phyloP scores from a whole-genome alignment of 2,797 vertebrate species.

The Manis crassicaudata region DNA sequence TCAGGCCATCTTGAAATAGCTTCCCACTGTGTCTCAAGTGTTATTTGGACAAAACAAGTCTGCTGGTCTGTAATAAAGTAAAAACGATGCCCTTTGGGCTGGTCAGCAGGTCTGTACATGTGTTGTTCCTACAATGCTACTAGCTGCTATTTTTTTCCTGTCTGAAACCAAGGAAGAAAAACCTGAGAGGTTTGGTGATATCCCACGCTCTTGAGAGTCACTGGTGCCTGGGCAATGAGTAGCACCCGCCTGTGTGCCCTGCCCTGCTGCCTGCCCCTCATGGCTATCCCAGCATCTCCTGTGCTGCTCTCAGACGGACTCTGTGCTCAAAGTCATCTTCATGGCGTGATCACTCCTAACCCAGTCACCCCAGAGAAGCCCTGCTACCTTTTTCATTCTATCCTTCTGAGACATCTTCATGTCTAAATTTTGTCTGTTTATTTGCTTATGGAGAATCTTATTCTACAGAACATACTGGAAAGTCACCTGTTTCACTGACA shows the following conservation, averaged over 20 bases:
- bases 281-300: background rate
- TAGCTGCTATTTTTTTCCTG: background rate
- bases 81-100: background rate
- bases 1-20: background rate
- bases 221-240: background rate
- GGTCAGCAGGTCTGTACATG: background rate
- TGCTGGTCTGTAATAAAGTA: background rate
- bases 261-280: background rate
- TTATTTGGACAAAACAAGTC: background rate
- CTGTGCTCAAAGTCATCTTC: background rate
- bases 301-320: background rate
- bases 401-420: background rate
- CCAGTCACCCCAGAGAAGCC: background rate
- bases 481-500: background rate
- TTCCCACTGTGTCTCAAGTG: background rate
- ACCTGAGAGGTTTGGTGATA: background rate
- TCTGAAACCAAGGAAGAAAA: background rate
- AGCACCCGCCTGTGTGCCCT: accelerated
- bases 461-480: background rate
- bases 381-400: background rate
- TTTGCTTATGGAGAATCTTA: background rate
- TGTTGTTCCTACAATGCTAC: background rate
- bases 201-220: background rate
- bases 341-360: background rate
- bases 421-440: background rate